These are phyloP conservation scores for Cephus cinctus DNA, from an alignment of 1,140 invertebrate species.

Conservation along the genomic window DNA sequence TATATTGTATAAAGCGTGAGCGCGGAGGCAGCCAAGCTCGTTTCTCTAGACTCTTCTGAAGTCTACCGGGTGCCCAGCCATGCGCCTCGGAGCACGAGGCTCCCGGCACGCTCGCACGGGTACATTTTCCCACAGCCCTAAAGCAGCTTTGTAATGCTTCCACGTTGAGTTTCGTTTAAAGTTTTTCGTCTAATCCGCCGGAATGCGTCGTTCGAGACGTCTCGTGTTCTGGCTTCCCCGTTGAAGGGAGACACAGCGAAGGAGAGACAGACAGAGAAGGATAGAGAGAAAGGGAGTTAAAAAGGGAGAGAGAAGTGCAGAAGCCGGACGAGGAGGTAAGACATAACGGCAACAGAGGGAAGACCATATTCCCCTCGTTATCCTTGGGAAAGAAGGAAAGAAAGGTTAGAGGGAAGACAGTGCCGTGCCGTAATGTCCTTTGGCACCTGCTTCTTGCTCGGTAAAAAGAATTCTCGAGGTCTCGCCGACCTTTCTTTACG, in stretches of 20 bases:
- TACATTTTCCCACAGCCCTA: neutral
- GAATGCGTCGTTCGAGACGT: slow-evolving; percentile 31
- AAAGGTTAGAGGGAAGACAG: too few relatives aligned
- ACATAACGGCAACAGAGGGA: too few relatives aligned
- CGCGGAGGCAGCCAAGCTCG: neutral
- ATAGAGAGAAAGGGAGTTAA: neutral
- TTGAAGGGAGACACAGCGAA: neutral
- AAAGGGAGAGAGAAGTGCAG: slow-evolving; percentile 10
- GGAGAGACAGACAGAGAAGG: slow-evolving; percentile 10
- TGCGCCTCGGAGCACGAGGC: neutral
- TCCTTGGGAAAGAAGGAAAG: too few relatives aligned
- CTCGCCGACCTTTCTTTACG: too few relatives aligned
- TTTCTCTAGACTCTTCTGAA: neutral
- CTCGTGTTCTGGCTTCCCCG: slow-evolving; percentile 13
- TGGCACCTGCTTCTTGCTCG: too few relatives aligned
- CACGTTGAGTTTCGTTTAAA: slow-evolving; percentile 32
- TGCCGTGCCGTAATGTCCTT: too few relatives aligned
- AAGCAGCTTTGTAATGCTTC: slow-evolving; percentile 27
- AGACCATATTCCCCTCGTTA: too few relatives aligned
- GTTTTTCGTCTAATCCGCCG: slow-evolving; percentile 38
- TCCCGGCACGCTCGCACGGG: neutral
- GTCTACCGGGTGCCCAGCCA: neutral
- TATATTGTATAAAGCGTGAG: neutral
- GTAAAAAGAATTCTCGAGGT: too few relatives aligned
- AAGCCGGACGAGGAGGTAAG: too few relatives aligned